These are phyloP conservation scores for Hassar affinis DNA, from an alignment of 2,113 vertebrate species.

Conservation along the genomic window DNA sequence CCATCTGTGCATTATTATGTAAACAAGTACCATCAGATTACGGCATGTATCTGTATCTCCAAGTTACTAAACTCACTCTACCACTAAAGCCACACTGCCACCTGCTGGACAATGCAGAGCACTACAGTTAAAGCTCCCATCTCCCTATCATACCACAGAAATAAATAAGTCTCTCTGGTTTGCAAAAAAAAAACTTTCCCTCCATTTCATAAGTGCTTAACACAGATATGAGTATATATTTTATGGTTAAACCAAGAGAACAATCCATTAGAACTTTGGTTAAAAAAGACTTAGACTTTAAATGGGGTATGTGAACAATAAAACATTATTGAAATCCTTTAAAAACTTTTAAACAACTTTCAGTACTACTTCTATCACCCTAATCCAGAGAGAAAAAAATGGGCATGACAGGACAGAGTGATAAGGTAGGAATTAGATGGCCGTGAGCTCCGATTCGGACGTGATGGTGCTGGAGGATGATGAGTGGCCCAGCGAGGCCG, in stretches of 20 bases:
- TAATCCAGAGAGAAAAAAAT: constrained; percentile 28
- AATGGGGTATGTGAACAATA: not conserved
- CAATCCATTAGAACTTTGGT: constrained; percentile 38
- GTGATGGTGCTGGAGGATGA: constrained; percentile 62
- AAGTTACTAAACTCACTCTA: constrained; percentile 2
- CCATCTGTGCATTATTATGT: constrained; percentile 56
- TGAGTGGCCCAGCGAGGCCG: constrained; percentile 60
- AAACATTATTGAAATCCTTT: constrained; percentile 13
- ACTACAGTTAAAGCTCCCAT: constrained; percentile 37
- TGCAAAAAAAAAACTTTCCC: constrained; percentile 8
- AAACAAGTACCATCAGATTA: constrained; percentile 53
- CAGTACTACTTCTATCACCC: constrained; percentile 44
- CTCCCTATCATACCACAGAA: constrained; percentile 31
- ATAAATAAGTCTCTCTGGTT: constrained; percentile 35
- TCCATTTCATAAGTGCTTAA: constrained; percentile 33
- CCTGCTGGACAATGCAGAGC: constrained; percentile 38
- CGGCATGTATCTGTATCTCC: constrained; percentile 8
- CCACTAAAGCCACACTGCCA: constrained; percentile 46
- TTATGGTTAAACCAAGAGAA: constrained; percentile 30
- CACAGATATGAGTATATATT: constrained; percentile 3
- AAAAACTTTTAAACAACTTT: constrained; percentile 39
- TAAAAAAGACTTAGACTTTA: constrained; percentile 31
- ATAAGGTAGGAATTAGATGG: constrained; percentile 46
- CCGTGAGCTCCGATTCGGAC: constrained; percentile 63
- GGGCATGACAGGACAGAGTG: not conserved